Conservation (phyloP, 2,888 invertebrate genomes). For the Agonopterix arenella region DNA sequence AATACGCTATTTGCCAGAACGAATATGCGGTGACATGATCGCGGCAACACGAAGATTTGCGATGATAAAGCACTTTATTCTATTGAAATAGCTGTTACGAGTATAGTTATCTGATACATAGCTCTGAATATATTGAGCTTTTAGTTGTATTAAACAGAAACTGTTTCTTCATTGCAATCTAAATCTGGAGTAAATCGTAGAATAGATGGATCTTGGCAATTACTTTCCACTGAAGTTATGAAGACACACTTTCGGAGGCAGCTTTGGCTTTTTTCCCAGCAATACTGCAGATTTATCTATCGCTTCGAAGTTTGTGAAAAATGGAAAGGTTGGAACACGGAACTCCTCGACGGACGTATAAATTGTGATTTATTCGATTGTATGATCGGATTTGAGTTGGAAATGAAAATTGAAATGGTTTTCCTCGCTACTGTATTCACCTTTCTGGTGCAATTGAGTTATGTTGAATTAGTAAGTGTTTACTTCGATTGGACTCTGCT, state of each 20-base stretch:
- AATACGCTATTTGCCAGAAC: slow-evolving; percentile 45
- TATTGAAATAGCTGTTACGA: slow-evolving; percentile 9
- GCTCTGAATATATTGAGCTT: slow-evolving; percentile 5
- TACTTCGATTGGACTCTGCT: not conserved
- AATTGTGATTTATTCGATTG: slow-evolving; percentile 20
- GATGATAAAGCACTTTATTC: slow-evolving; percentile 11
- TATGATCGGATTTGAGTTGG: slow-evolving; percentile 19
- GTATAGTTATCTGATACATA: not conserved
- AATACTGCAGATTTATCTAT: slow-evolving; percentile 27
- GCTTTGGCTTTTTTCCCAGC: slow-evolving; percentile 15
- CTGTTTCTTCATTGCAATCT: slow-evolving; percentile 5
- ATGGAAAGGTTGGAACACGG: slow-evolving; percentile 20
- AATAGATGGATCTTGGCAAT: slow-evolving; percentile 14
- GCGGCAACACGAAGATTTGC: slow-evolving; percentile 19
- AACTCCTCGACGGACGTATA: slow-evolving; percentile 19
- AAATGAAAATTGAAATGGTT: slow-evolving; percentile 16
- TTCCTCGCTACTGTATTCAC: slow-evolving; percentile 1
- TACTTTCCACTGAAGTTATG: slow-evolving; percentile 14
- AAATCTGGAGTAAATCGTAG: slow-evolving; percentile 5
- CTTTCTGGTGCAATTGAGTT: not conserved
- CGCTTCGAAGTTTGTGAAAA: slow-evolving; percentile 26
- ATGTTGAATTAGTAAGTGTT: not conserved
- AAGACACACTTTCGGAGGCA: slow-evolving; percentile 9
- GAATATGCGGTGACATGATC: slow-evolving; percentile 34
- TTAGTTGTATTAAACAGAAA: slow-evolving; percentile 5